These are phyloP conservation scores for Bruchidius siliquastri DNA, from an alignment of 2,888 invertebrate genomes.

Conservation along the genomic window DNA sequence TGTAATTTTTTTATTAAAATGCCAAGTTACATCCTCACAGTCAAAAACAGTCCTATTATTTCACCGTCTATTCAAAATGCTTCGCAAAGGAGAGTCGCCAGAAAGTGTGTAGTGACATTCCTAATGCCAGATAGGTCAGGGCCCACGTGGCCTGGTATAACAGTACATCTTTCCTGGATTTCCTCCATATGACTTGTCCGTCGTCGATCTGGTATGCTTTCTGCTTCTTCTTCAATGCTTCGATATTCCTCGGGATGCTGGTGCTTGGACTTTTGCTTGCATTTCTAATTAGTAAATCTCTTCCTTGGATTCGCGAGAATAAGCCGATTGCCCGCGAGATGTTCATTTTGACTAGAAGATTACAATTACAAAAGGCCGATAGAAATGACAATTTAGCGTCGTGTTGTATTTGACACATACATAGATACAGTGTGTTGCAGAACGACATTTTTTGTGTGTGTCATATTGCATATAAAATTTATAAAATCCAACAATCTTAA, in stretches of 20 bases:
- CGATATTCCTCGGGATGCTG: background rate
- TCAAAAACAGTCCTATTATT: background rate
- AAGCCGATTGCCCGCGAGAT: background rate
- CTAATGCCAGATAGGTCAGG: background rate
- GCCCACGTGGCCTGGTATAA: constrained; percentile 1
- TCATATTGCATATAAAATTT: too few relatives aligned
- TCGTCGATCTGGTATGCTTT: constrained; percentile 11
- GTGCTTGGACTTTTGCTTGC: background rate
- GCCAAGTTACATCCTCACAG: background rate
- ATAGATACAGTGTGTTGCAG: background rate
- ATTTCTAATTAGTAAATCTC: background rate
- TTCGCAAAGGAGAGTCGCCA: constrained; percentile 5
- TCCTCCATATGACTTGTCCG: constrained; percentile 10
- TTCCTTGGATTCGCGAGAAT: background rate
- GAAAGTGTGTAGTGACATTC: constrained; percentile 6
- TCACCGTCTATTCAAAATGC: constrained; percentile 4
- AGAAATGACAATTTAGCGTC: background rate
- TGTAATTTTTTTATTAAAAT: background rate
- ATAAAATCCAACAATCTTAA: too few relatives aligned
- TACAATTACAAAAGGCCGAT: background rate
- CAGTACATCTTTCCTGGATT: constrained; percentile 4
- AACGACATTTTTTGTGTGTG: too few relatives aligned
- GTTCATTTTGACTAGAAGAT: background rate
- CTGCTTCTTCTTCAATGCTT: constrained; percentile 6
- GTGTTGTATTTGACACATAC: background rate